Evolutionary conservation across 2,888 invertebrate species (phyloP).

Genomic region (Mantis religiosa): DNA sequence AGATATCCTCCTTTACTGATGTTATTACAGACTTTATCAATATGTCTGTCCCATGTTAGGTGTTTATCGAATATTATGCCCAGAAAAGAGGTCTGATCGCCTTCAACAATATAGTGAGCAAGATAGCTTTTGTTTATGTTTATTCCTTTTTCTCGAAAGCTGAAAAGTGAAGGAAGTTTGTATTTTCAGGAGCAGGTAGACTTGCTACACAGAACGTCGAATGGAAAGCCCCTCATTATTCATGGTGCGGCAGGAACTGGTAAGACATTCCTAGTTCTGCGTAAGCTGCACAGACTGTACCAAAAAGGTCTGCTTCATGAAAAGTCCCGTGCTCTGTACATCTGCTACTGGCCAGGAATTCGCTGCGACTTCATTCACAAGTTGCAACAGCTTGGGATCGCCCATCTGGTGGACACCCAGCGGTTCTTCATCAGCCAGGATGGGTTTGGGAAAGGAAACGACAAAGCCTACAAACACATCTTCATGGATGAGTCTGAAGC

Average conservation of each 20-base stretch:
- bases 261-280: conserved; percentile 42
- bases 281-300: conserved; percentile 41
- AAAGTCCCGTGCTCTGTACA: conserved; percentile 41
- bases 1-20: too few species aligned
- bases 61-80: too few species aligned
- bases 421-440: conserved; percentile 40
- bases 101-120: too few species aligned
- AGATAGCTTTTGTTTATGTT: too few species aligned
- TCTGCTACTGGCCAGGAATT: conserved; percentile 45
- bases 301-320: conserved; percentile 38
- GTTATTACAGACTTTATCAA: too few species aligned
- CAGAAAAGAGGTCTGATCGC: too few species aligned
- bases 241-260: conserved; percentile 45
- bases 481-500: conserved; percentile 45
- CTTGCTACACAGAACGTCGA: conserved; percentile 34
- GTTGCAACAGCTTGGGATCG: not conserved
- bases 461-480: conserved; percentile 40
- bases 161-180: too few species aligned
- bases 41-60: too few species aligned
- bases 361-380: conserved; percentile 33
- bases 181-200: conserved; percentile 40
- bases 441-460: conserved; percentile 38
- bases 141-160: too few species aligned
- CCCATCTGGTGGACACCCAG: conserved; percentile 35
- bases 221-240: conserved; percentile 38